A percentile compares a stretch with the other conserved stretches of the same genome.
These are phyloP conservation scores for Sphenodon punctatus DNA, from an alignment of 2,797 vertebrate species.

Conservation along the genomic window DNA sequence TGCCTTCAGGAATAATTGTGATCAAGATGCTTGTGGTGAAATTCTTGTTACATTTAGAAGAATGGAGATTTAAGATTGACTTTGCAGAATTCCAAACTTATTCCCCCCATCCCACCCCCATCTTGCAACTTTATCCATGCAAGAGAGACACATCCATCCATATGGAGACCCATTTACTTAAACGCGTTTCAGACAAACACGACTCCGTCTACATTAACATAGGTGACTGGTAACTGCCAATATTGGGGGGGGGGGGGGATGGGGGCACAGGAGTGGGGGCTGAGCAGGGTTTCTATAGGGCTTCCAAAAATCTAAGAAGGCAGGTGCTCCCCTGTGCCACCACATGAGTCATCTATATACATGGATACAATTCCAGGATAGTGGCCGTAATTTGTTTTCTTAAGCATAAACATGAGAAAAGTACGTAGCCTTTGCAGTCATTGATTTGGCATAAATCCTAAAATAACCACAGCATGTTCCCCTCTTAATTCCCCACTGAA, in stretches of 20 bases:
- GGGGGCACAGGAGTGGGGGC: no score
- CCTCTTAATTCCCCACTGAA: constrained; percentile 57
- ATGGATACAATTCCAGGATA: constrained; percentile 31
- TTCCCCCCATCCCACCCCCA: no score
- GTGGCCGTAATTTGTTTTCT: constrained; percentile 83
- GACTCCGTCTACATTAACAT: no score
- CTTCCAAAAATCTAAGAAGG: no score
- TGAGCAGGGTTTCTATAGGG: no score
- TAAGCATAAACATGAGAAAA: constrained; percentile 60
- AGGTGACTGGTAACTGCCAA: no score
- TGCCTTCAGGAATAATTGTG: neutral
- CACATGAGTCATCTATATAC: neutral
- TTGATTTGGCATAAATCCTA: constrained; percentile 67
- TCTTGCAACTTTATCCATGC: constrained; percentile 22
- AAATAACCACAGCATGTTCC: constrained; percentile 52
- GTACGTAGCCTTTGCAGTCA: constrained; percentile 83
- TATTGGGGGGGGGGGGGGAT: no score
- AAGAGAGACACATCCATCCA: constrained; percentile 64
- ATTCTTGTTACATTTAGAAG: no score
- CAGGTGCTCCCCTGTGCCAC: no score
- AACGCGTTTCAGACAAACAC: no score
- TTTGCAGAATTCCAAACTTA: no score
- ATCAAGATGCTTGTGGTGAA: neutral
- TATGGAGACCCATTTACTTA: constrained; percentile 25
- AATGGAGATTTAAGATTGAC: no score